Conservation (phyloP, 1,140 invertebrate genomes). For the Cylas formicarius region DNA sequence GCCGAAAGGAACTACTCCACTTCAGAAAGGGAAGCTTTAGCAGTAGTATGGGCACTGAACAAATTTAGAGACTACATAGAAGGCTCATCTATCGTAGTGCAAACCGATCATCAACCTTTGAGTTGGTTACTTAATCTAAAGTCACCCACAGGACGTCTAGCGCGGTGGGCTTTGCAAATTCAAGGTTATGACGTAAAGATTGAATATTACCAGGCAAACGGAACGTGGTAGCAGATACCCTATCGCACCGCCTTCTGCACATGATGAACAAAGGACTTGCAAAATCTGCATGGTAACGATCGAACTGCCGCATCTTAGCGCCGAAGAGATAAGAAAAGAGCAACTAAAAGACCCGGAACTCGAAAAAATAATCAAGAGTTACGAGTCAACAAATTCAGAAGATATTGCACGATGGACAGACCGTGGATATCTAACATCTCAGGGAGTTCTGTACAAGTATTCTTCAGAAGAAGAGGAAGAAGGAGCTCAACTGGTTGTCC, state of each 20-base stretch:
- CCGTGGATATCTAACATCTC: conserved; percentile 25
- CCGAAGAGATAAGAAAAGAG: conserved; percentile 2
- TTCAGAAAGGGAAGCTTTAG: conserved; percentile 37
- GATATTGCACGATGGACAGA: conserved; percentile 16
- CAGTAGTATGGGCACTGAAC: conserved; percentile 37
- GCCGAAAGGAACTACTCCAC: conserved; percentile 40
- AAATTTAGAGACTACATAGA: conserved; percentile 33
- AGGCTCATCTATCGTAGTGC: conserved; percentile 34
- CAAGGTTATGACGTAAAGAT: conserved; percentile 16
- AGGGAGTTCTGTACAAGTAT: conserved; percentile 30
- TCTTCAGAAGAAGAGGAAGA: conserved; percentile 27
- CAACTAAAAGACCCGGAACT: conserved; percentile 6
- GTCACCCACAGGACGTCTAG: conserved; percentile 26
- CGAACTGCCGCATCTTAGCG: background rate
- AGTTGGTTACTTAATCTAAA: conserved; percentile 24
- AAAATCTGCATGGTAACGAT: conserved; percentile 24
- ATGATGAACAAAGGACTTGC: conserved; percentile 8
- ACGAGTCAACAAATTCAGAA: background rate
- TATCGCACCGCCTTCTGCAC: conserved; percentile 11
- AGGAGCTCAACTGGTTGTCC: conserved; percentile 26
- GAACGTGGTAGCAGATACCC: conserved; percentile 16
- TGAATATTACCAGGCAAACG: conserved; percentile 19
- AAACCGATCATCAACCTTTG: conserved; percentile 30
- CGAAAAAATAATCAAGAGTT: conserved; percentile 6
- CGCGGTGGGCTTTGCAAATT: conserved; percentile 26